Evolutionary conservation across 2,888 invertebrate genomes (phyloP).

Genomic region (Stramonita haemastoma): DNA sequence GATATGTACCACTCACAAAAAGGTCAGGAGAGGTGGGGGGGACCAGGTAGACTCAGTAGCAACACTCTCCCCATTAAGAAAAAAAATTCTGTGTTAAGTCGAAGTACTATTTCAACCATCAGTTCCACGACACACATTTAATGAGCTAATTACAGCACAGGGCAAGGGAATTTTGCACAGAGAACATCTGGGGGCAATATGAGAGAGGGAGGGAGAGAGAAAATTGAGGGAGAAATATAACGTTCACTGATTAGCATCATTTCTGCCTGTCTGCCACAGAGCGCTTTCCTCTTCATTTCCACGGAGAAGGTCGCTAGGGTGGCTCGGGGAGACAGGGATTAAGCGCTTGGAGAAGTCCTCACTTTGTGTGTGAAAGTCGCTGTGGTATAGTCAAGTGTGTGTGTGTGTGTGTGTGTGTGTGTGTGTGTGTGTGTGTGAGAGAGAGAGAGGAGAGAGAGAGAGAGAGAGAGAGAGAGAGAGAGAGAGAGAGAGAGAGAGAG

Average conservation of each 20-base stretch:
- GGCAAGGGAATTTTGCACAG: background rate
- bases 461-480: background rate
- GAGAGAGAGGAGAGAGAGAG: background rate
- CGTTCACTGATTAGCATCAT: background rate
- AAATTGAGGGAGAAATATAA: conserved; percentile 6
- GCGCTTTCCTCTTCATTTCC: background rate
- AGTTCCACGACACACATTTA: background rate
- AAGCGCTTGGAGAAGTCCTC: background rate
- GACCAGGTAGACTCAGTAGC: background rate
- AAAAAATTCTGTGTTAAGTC: no score
- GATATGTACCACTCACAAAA: background rate
- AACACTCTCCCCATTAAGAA: no score
- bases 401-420: no score
- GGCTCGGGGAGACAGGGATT: background rate
- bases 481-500: background rate
- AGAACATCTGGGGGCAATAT: background rate
- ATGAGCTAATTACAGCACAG: background rate
- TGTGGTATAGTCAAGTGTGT: no score
- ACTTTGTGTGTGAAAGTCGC: background rate
- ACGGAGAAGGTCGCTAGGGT: background rate
- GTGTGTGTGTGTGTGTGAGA: background rate
- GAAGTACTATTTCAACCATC: no score
- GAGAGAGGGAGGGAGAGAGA: background rate
- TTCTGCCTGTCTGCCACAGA: background rate
- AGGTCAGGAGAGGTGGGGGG: background rate